Evolutionary conservation across 2,888 invertebrate genomes (phyloP).

Genomic region (Geotrupes spiniger): DNA sequence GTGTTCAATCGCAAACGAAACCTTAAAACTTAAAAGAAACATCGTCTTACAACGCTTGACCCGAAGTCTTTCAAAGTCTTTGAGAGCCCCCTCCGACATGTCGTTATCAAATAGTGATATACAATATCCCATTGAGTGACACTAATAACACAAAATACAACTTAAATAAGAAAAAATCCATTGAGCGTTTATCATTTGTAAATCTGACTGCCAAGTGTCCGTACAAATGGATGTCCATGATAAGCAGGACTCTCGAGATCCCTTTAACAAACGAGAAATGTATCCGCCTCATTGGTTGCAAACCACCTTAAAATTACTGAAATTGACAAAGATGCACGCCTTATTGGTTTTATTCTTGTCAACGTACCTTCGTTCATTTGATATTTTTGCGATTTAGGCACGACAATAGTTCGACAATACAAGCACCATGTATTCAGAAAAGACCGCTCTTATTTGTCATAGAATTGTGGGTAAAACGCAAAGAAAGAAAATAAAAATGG

Average conservation of each 20-base stretch:
- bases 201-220: constrained; percentile 10
- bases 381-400: constrained; percentile 27
- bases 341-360: constrained; percentile 26
- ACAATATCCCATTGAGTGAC: constrained; percentile 14
- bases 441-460: constrained; percentile 23
- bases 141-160: constrained; percentile 13
- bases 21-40: neutral
- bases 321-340: constrained; percentile 25
- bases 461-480: constrained; percentile 24
- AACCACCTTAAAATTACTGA: constrained; percentile 21
- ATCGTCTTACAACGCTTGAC: constrained; percentile 5
- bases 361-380: constrained; percentile 25
- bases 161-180: constrained; percentile 12
- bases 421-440: constrained; percentile 26
- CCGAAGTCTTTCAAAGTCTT: constrained; percentile 7
- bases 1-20: constrained; percentile 1
- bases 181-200: constrained; percentile 11
- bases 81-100: constrained; percentile 1
- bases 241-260: constrained; percentile 4
- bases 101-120: neutral
- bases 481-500: constrained; percentile 27
- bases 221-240: neutral
- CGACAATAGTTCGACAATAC: constrained; percentile 23
- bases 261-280: neutral
- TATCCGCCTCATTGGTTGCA: constrained; percentile 20